These are phyloP conservation scores for Meloidogyne chitwoodi DNA, from an alignment of 1,140 invertebrate genomes.

Conservation along the genomic window DNA sequence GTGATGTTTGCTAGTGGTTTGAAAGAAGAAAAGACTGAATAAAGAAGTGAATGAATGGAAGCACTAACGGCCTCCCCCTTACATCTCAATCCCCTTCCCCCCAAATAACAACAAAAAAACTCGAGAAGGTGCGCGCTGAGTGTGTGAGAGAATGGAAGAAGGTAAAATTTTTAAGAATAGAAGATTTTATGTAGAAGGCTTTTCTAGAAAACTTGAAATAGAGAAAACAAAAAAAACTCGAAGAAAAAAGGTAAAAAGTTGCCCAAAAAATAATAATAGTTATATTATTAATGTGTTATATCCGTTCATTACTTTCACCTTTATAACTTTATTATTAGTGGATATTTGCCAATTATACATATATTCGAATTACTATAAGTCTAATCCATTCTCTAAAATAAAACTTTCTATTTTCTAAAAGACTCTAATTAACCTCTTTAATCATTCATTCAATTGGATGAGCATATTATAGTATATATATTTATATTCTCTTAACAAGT, in stretches of 20 bases:
- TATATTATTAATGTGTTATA: not conserved
- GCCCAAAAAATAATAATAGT: not conserved
- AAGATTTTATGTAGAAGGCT: not conserved
- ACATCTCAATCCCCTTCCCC: too few species aligned
- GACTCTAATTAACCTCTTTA: too few species aligned
- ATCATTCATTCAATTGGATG: too few species aligned
- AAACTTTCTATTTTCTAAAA: too few species aligned
- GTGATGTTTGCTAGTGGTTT: not conserved
- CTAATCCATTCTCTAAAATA: too few species aligned
- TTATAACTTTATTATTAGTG: too few species aligned
- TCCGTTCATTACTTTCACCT: too few species aligned
- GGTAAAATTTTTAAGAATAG: not conserved
- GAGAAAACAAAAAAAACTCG: not conserved
- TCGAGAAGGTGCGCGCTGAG: not conserved
- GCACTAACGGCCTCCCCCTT: not conserved
- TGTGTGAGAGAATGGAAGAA: not conserved
- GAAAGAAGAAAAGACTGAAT: not conserved
- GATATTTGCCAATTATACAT: too few species aligned
- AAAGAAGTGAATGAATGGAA: not conserved
- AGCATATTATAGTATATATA: too few species aligned
- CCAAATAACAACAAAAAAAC: not conserved
- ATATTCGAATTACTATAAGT: too few species aligned
- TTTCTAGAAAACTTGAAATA: too few species aligned
- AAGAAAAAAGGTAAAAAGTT: not conserved
- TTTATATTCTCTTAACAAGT: too few species aligned